Evolutionary conservation across 2,888 invertebrate genomes (phyloP), one percentile per base, ranked within the genome.

Genomic region (Flabesymbios commensalis): DNA sequence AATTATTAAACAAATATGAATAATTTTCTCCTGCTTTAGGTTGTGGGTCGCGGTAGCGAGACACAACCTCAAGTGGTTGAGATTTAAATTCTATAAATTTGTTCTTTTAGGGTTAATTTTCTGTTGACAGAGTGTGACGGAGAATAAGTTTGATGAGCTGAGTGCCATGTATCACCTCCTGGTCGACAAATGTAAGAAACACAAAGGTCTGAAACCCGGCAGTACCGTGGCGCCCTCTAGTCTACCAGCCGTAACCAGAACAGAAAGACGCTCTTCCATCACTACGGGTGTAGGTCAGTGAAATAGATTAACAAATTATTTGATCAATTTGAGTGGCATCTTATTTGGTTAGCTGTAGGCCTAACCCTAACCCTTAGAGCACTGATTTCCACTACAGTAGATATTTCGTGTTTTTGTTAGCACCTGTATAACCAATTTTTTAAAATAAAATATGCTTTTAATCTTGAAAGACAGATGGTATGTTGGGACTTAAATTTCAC

Each of bases 81-180:
- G n/a, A n/a, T n/a, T n/a, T n/a, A n/a, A n/a, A n/a, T n/a, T n/a
- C n/a, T n/a, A n/a, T n/a, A n/a, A n/a, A n/a, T n/a, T n/a, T n/a
- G n/a, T n/a, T n/a, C n/a, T n/a, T n/a, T n/a, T n/a, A n/a, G n/a
- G n/a, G n/a, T n/a, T n/a, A 14, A 36, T 14, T 36, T n/a, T 36
- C 39, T 36, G 10, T n/a, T 81, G 74, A 32, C 87, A 91, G 88
- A 90, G 94, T 26, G 89, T 96, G 56, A 88, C 89, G 76, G 90
- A 89, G 72, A 89, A 90, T 74, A 87, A 90, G 3, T 96, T 93
- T 83, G 94, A 96, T 84, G 93, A 94, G 85, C 90, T 94, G 72
- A 92, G 92, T 74, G 95, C 95, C 70, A 94, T 96, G 74, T 96
- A 96, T 82, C 92, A 94, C 82, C 85, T 96, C 67, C 86, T 96